A percentile compares a stretch with the other conserved stretches of the same genome.
Evolutionary conservation across 2,888 invertebrate genomes (phyloP).

Genomic region (Oasisia sp.): DNA sequence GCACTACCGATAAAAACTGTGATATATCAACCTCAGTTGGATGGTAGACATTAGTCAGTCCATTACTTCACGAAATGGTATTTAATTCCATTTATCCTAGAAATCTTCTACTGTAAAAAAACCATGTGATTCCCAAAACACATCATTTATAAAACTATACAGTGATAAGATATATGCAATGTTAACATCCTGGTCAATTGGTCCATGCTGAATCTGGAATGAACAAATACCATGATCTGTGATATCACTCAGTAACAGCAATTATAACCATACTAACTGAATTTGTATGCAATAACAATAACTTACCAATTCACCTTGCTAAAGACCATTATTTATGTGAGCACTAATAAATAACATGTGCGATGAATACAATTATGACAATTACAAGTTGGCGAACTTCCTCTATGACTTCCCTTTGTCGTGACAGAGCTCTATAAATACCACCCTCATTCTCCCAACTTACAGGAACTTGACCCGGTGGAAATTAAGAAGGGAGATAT

Average conservation of each 20-base stretch:
- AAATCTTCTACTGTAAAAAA: background rate
- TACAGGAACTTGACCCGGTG: background rate
- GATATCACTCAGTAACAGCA: no score
- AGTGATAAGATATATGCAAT: no score
- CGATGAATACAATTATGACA: background rate
- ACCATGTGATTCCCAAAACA: background rate
- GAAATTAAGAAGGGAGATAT: background rate
- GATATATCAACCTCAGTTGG: background rate
- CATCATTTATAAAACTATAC: no score
- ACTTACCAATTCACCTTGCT: background rate
- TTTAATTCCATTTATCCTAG: background rate
- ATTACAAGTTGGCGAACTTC: no score
- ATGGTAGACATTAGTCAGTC: background rate
- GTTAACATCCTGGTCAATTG: no score
- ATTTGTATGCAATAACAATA: background rate
- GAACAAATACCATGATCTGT: no score
- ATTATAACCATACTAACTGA: no score
- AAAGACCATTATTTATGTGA: background rate
- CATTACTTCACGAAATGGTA: background rate
- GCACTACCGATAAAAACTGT: background rate
- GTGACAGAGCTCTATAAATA: no score
- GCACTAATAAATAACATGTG: background rate
- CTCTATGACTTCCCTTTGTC: no score
- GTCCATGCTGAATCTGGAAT: no score
- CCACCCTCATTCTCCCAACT: no score